Percentiles rank a stretch among this genome's conserved stretches.
Evolutionary conservation across 2,888 invertebrate species (phyloP).

Genomic region (Cantharis nigra): DNA sequence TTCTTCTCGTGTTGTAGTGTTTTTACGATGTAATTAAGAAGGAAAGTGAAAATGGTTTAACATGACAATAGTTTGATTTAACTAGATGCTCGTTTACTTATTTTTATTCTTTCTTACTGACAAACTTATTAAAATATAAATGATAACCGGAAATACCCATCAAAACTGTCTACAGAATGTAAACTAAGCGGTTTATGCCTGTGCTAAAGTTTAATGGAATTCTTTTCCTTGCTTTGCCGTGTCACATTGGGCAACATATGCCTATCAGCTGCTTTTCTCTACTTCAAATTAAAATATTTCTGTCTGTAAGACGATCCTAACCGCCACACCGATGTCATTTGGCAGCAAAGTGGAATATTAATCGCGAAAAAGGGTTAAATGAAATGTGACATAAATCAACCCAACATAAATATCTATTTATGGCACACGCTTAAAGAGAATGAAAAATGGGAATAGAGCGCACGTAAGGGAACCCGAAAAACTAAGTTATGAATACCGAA

Average conservation of each 20-base stretch:
- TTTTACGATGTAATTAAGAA: conserved; percentile 6
- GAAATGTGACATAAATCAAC: background rate
- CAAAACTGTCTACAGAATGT: conserved; percentile 42
- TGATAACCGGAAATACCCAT: conserved; percentile 43
- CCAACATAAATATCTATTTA: background rate
- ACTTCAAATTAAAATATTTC: conserved; percentile 21
- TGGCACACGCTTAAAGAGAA: background rate
- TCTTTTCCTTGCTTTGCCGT: conserved; percentile 29
- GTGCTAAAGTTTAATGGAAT: conserved; percentile 42
- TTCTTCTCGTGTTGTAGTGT: conserved; percentile 3
- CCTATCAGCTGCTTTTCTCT: conserved; percentile 23
- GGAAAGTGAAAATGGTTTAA: background rate
- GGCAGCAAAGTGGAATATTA: background rate
- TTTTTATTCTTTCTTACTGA: background rate
- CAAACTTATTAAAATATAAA: conserved; percentile 36
- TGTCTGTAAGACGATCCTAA: conserved; percentile 8
- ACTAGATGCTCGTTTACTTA: background rate
- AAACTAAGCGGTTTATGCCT: conserved; percentile 43
- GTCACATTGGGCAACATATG: conserved; percentile 22
- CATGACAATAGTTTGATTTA: conserved; percentile 5
- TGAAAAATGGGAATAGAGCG: background rate
- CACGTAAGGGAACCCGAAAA: background rate
- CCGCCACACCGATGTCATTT: conserved; percentile 4
- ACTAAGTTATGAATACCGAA: background rate
- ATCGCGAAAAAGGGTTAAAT: background rate